phyloP scores from a whole-genome alignment of 2,113 vertebrate genomes.

The Burhinus bistriatus region DNA sequence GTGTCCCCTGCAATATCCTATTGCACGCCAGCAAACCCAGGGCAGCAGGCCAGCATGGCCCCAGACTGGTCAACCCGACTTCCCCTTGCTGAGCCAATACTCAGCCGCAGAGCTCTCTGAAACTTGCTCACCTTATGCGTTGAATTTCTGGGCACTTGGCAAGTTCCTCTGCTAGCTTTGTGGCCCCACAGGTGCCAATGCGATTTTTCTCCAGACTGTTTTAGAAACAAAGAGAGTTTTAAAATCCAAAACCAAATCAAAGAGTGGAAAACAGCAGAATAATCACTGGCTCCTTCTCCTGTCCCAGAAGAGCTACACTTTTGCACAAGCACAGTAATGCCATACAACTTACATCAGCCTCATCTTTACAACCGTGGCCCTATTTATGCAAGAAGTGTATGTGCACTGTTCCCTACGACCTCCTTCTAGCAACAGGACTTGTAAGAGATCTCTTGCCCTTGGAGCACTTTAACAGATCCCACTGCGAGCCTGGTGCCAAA shows the following conservation, averaged over 20 bases:
- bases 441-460: background rate
- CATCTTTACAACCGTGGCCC: background rate
- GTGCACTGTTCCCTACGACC: background rate
- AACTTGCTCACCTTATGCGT: slow-evolving; percentile 78
- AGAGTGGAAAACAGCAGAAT: background rate
- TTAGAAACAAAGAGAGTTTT: background rate
- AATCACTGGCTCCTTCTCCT: background rate
- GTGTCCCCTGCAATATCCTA: background rate
- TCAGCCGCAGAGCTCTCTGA: background rate
- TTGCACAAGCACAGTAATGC: background rate
- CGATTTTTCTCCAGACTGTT: slow-evolving; percentile 85
- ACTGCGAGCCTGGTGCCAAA: background rate
- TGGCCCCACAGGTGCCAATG: slow-evolving; percentile 75
- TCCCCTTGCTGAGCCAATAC: background rate
- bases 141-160: slow-evolving; percentile 70
- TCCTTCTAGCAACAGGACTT: background rate
- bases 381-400: background rate
- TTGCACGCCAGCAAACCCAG: background rate
- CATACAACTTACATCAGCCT: background rate
- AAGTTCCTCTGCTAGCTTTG: slow-evolving; percentile 71
- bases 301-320: background rate
- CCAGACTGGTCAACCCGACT: background rate
- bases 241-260: background rate
- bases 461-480: background rate
- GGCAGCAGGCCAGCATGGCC: background rate